Evolutionary conservation across 2,888 invertebrate genomes (phyloP).

Genomic region (Scelioninae gen. 2): DNA sequence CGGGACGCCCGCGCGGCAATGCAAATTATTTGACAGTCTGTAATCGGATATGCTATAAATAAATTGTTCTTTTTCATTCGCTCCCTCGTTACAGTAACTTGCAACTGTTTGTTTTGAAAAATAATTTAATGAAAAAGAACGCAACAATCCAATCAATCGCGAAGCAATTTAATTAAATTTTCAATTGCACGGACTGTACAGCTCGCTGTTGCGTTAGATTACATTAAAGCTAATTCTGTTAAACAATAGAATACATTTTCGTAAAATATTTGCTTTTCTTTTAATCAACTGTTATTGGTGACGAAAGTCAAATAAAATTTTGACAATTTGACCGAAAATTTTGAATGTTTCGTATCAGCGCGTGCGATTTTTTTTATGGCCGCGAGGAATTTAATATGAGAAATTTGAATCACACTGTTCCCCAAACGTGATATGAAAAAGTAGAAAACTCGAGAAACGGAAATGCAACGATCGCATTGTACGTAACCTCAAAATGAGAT

Average conservation of each 20-base stretch:
- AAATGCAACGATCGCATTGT: no score
- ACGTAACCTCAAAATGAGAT: no score
- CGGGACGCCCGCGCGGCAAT: no score
- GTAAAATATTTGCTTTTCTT: neutral
- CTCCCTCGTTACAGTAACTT: neutral
- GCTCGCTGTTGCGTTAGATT: conserved; percentile 10
- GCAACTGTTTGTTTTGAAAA: conserved; percentile 23
- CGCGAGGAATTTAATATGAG: no score
- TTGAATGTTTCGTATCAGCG: no score
- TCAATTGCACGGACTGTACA: conserved; percentile 6
- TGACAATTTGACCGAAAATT: no score
- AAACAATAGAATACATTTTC: conserved; percentile 18
- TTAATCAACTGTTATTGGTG: neutral
- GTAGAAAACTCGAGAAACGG: no score
- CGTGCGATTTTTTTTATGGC: no score
- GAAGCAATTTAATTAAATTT: conserved; percentile 32
- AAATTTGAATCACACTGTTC: no score
- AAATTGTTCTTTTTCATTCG: neutral
- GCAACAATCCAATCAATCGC: conserved; percentile 32
- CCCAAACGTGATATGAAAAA: no score
- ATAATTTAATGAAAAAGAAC: conserved; percentile 30
- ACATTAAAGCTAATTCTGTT: conserved; percentile 19
- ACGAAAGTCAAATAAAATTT: no score
- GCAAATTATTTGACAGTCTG: neutral
- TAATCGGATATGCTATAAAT: conserved; percentile 17